phyloP scores from a whole-genome alignment of 2,113 vertebrate genomes.

The Gymnarchus niloticus region DNA sequence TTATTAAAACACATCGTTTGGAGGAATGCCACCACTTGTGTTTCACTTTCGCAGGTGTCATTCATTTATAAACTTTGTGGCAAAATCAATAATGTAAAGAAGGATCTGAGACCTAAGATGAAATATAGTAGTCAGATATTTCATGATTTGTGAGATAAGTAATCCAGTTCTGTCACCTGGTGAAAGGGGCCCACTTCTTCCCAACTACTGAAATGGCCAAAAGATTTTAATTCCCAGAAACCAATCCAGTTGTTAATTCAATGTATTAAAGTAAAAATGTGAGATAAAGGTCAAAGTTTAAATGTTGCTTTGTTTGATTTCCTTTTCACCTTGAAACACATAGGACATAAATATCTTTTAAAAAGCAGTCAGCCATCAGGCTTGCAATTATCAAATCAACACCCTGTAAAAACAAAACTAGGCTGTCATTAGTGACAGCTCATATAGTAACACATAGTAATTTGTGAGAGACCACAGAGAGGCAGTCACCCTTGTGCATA shows the following conservation, averaged over 20 bases:
- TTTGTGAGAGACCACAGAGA: background rate
- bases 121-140: background rate
- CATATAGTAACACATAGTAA: background rate
- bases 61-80: background rate
- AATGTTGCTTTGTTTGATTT: background rate
- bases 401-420: background rate
- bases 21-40: background rate
- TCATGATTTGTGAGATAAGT: conserved; percentile 4
- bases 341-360: background rate
- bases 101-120: background rate
- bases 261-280: background rate
- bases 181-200: background rate
- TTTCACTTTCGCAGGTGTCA: background rate
- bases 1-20: background rate
- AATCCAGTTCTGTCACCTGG: conserved; percentile 9
- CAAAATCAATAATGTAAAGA: background rate
- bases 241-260: background rate
- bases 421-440: background rate
- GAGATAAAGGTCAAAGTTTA: no score
- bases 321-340: background rate
- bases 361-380: background rate
- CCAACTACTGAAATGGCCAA: background rate
- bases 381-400: background rate
- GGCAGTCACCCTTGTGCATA: background rate
- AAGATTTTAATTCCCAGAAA: background rate